Base-by-base conservation (phyloP, 2,113 vertebrate genomes). In the Drymodes brunneopygia region DNA sequence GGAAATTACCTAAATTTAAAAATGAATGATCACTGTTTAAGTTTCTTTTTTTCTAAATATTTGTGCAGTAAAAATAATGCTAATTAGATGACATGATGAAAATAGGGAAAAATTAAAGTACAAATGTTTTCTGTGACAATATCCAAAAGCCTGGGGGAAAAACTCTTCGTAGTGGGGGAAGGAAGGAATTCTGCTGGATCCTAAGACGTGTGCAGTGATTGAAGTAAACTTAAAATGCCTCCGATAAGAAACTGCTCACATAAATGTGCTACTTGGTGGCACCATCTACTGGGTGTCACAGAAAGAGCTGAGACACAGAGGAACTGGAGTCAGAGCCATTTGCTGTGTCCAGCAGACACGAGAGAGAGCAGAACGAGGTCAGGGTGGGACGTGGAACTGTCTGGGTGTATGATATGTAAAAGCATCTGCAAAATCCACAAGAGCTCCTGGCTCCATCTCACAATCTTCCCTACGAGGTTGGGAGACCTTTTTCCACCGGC, bases 271-370 rank as follows among this genome's bases (percentile, higher is more conserved):
- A 6, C 35, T 24, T 83, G 71, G 67, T 94, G 90, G 88, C 88
- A 94, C 94, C 94, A 93, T 73, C 92, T 95, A 5, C 82, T 70
- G 90, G 78, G 81, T 67, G 67, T 24, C 62, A 33, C 24, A 86
- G 88, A 77, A 93, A 73, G 11, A 65, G 54, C 82, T 42, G 74
- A 69, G 71, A 57, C 64, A 31, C 1, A 11, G 10, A 44, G 57
- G 70, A 36, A 4, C 1, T 19, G 36, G 18, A 53, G n/a, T 4
- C 1, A 0, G 71, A 28, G 50, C 2, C 31, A 1, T 10, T 17
- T 50, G 33, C 13, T 28, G 56, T 4, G 23, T 9, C 40, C 72
- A 21, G 23, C 48, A 65, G 54, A 29, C 3, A 24, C 8, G 12
- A 58, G 45, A 5, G 15, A 38, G 35, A 12, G 14, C 44, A 58